phyloP scores from a whole-genome alignment of 2,888 invertebrate genomes.

The Uropetala carovei region DNA sequence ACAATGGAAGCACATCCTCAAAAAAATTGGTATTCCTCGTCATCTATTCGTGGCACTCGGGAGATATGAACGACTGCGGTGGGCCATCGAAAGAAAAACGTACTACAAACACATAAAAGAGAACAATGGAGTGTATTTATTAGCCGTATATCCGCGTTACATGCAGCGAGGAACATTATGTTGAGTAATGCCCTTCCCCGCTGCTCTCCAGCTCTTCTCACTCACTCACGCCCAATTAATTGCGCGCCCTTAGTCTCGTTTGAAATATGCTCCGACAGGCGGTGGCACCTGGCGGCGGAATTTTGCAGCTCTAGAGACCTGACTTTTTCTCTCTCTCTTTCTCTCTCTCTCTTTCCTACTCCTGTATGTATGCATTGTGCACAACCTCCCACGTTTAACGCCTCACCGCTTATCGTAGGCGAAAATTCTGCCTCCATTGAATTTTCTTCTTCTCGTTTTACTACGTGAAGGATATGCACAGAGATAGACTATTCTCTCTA shows the following conservation, averaged over 20 bases:
- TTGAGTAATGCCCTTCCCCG: background rate
- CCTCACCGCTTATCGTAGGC: too few relatives aligned
- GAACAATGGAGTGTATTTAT: background rate
- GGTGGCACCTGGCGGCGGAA: conserved; percentile 56
- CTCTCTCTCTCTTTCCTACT: background rate
- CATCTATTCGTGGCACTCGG: background rate
- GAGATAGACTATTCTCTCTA: too few relatives aligned
- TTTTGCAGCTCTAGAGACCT: conserved; percentile 40
- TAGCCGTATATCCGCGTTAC: background rate
- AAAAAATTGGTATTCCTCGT: background rate
- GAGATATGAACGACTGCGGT: conserved; percentile 7
- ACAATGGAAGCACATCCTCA: background rate
- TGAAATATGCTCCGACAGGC: conserved; percentile 22
- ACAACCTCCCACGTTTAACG: background rate
- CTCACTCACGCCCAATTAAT: conserved; percentile 14
- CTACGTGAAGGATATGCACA: too few relatives aligned
- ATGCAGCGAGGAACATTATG: background rate
- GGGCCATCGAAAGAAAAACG: background rate
- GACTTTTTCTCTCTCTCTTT: conserved; percentile 3
- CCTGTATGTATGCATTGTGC: background rate
- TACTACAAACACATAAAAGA: background rate
- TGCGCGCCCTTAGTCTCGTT: background rate
- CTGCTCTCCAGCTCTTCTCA: background rate
- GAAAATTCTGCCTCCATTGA: too few relatives aligned
- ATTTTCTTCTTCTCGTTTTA: too few relatives aligned